phyloP scores from a whole-genome alignment of 92 coral and sea anemone genomes.

The Pocillopora meandrina region DNA sequence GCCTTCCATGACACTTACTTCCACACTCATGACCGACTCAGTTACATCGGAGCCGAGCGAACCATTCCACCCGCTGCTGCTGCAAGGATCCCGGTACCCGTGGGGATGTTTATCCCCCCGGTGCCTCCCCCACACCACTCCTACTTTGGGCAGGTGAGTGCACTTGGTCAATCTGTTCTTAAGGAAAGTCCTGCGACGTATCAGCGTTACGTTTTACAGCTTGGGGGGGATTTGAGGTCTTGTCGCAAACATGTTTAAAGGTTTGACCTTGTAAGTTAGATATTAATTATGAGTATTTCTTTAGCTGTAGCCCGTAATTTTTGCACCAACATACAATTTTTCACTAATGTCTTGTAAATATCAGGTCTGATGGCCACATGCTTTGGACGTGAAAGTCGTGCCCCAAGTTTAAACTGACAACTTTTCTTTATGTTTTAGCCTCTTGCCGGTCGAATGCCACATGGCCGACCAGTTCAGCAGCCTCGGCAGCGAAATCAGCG shows the following conservation, averaged over 20 bases:
- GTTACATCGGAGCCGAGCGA: conserved; percentile 98
- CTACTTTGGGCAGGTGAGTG: conserved; percentile 90
- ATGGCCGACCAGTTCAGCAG: conserved; percentile 67
- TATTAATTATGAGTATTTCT: no score
- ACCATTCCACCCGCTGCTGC: conserved; percentile 98
- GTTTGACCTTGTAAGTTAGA: no score
- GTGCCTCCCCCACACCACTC: conserved; percentile 98
- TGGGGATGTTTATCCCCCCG: conserved; percentile 98
- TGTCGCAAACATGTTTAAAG: no score
- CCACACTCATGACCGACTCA: conserved; percentile 97
- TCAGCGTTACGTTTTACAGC: no score
- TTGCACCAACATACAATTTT: no score
- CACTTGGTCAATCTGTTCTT: not conserved
- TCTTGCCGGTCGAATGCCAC: conserved; percentile 84
- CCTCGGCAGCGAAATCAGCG: conserved; percentile 84
- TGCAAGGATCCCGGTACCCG: conserved; percentile 98
- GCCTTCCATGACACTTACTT: conserved; percentile 93
- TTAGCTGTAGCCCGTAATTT: no score
- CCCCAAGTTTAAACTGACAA: not conserved
- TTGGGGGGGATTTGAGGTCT: no score
- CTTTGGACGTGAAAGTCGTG: no score
- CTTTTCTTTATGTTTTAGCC: conserved; percentile 50
- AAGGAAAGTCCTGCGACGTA: no score
- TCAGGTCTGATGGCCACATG: no score
- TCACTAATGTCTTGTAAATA: no score